Evolutionary conservation across 37 sponge, comb jelly and placozoan species (phyloP).

Genomic region (Oopsacas minuta): DNA sequence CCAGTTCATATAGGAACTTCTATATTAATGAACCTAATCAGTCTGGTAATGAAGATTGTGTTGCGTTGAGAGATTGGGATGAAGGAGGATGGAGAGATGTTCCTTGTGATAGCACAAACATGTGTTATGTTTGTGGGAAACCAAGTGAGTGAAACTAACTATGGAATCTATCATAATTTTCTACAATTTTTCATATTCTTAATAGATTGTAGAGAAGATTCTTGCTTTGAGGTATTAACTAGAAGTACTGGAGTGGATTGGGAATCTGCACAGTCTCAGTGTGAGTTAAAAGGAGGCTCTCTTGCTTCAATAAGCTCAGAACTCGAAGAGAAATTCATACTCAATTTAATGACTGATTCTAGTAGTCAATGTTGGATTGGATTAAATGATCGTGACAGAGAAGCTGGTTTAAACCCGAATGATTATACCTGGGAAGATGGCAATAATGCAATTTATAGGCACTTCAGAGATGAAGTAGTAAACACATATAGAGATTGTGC

Average conservation of each 20-base stretch:
- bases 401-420: background rate
- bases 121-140: background rate
- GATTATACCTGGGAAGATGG: background rate
- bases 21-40: background rate
- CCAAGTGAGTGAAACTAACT: background rate
- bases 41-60: background rate
- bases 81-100: background rate
- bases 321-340: background rate
- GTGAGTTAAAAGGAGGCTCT: background rate
- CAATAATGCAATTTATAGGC: background rate
- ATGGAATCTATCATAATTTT: background rate
- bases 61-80: background rate
- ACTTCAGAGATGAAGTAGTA: background rate
- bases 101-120: background rate
- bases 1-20: background rate
- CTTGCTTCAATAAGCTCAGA: constrained; percentile 2
- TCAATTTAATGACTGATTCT: background rate
- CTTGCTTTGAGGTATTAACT: background rate
- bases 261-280: background rate
- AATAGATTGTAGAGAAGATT: background rate
- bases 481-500: background rate
- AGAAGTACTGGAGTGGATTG: background rate
- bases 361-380: background rate
- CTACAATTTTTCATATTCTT: background rate
- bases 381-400: background rate